Percentiles rank a stretch among this genome's conserved stretches.
Conservation (phyloP, 53 echinoderm and acorn worm species). For the Hippasteria phrygiana region DNA sequence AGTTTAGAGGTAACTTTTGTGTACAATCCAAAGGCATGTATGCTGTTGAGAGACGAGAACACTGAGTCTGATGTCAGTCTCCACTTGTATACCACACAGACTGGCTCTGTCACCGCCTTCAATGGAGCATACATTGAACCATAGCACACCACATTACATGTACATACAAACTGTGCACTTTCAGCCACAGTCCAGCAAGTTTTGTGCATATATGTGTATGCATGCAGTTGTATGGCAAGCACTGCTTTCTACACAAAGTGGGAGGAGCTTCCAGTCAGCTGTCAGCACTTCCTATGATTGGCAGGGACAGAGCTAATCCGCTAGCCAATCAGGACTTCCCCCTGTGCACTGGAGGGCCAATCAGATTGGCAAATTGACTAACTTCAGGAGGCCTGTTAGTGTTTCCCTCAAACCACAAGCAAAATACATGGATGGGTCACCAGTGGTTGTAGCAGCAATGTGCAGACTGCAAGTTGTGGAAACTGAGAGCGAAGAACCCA, state of each 20-base stretch:
- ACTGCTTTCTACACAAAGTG: background rate
- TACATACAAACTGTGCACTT: background rate
- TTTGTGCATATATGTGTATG: background rate
- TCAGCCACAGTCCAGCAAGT: background rate
- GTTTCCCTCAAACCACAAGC: background rate
- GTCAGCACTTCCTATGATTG: constrained; percentile 59
- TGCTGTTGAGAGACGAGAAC: background rate
- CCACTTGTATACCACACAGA: background rate
- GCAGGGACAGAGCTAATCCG: constrained; percentile 43
- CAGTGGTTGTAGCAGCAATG: background rate
- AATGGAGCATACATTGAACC: constrained; percentile 37
- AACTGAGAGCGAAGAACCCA: background rate
- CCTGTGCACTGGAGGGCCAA: background rate
- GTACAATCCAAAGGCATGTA: background rate
- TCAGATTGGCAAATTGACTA: constrained; percentile 30
- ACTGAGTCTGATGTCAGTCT: background rate
- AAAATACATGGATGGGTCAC: no score
- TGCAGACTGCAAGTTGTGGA: background rate
- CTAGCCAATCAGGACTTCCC: constrained; percentile 50
- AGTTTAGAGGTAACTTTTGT: constrained; percentile 7
- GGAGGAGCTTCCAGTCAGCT: constrained; percentile 21
- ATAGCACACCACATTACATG: constrained; percentile 7
- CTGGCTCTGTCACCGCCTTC: background rate
- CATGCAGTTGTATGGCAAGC: background rate
- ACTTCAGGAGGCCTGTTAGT: constrained; percentile 6